Percentiles rank a stretch among this genome's conserved stretches.
Conservation (phyloP, 2,797 vertebrate species). For the Amazonetta brasiliensis region DNA sequence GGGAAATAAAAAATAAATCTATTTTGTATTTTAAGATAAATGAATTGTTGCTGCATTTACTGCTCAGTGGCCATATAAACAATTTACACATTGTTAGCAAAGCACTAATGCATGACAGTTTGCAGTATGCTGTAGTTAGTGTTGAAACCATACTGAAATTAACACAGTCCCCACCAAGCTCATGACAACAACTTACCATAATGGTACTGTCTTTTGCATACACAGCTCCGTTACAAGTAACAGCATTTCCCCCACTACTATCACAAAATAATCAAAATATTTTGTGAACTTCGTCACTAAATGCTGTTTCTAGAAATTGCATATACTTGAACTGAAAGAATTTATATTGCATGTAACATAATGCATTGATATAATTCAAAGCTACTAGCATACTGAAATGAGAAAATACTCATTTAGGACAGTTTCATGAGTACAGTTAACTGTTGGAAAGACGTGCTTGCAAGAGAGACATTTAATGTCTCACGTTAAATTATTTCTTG, state of each 20-base stretch:
- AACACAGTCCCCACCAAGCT: not conserved
- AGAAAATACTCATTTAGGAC: not conserved
- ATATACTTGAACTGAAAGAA: not conserved
- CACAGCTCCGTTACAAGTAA: not conserved
- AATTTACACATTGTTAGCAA: not conserved
- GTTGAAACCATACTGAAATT: not conserved
- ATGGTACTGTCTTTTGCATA: not conserved
- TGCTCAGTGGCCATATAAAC: not conserved
- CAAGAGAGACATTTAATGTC: not conserved
- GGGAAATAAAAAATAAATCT: not conserved
- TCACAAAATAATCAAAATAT: not conserved
- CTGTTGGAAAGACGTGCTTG: not conserved
- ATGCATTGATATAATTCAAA: not conserved
- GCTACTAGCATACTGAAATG: not conserved
- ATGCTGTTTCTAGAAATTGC: not conserved
- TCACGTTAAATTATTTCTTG: not conserved
- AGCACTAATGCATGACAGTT: not conserved
- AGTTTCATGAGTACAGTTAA: not conserved
- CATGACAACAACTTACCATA: not conserved
- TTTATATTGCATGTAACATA: not conserved
- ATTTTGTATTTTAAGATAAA: not conserved
- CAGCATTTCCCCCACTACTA: not conserved
- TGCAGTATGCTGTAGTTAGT: not conserved
- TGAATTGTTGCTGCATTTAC: not conserved
- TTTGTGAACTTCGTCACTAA: not conserved